Percentiles rank a stretch among this genome's conserved stretches.
Conservation (phyloP, 2,113 vertebrate genomes). For the Ginglymostoma cirratum region DNA sequence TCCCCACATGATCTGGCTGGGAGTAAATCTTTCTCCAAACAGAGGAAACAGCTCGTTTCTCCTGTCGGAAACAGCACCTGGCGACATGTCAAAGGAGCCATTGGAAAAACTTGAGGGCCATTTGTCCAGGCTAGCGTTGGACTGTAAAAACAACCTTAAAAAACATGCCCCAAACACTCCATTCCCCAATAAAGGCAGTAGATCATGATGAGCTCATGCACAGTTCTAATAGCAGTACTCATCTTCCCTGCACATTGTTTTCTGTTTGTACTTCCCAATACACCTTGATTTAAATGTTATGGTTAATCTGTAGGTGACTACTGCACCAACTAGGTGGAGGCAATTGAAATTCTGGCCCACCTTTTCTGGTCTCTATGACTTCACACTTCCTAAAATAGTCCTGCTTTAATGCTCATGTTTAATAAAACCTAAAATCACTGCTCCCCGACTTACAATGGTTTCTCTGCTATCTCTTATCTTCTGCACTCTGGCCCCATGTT, state of each 20-base stretch:
- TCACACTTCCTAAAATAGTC: neutral
- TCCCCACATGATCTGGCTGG: no score
- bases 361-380: neutral
- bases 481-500: neutral
- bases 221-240: neutral
- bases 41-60: no score
- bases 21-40: no score
- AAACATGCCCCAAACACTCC: neutral
- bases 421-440: neutral
- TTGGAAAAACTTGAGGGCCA: no score
- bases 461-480: neutral
- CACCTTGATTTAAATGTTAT: neutral
- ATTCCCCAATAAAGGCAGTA: neutral
- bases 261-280: neutral
- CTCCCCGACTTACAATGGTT: neutral
- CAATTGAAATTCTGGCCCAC: neutral
- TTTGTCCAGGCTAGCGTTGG: no score
- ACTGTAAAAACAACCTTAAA: neutral
- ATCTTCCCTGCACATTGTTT: neutral
- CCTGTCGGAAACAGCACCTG: no score
- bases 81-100: no score
- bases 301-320: neutral
- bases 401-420: neutral
- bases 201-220: neutral
- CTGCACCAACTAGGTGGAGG: neutral